Percentiles rank a stretch among this genome's conserved stretches.
Evolutionary conservation across 2,888 invertebrate genomes (phyloP).

Genomic region (Tetanocera ferruginea): DNA sequence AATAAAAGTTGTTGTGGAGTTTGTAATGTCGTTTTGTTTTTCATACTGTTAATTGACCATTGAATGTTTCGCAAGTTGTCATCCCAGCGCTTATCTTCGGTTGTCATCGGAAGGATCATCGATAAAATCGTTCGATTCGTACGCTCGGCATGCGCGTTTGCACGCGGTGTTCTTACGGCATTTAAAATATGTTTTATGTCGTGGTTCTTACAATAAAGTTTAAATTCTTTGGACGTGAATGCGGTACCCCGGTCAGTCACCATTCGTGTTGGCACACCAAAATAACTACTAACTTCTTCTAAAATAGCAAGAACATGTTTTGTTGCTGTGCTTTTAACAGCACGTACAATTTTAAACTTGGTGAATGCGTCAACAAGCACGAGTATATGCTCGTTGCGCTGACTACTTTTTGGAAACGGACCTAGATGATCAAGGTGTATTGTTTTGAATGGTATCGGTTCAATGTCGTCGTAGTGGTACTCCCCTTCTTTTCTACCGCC

Average conservation of each 20-base stretch:
- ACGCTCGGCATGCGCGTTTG: neutral
- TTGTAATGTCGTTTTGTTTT: neutral
- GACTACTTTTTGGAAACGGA: neutral
- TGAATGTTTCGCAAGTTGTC: neutral
- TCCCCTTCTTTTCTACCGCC: slow-evolving; percentile 26
- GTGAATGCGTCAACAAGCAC: too few species aligned
- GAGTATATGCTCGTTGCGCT: too few species aligned
- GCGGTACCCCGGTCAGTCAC: neutral
- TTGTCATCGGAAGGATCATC: neutral
- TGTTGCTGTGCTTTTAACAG: too few species aligned
- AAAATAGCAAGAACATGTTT: slow-evolving; percentile 30
- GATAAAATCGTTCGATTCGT: neutral
- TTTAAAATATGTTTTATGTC: neutral
- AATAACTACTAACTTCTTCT: slow-evolving; percentile 34
- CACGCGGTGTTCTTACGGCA: neutral
- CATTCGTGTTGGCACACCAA: slow-evolving; percentile 46
- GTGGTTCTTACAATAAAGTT: neutral
- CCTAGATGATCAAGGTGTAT: too few species aligned
- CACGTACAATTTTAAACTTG: too few species aligned
- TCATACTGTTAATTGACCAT: neutral
- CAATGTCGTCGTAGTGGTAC: slow-evolving; percentile 25
- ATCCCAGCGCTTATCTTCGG: neutral
- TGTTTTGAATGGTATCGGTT: slow-evolving; percentile 4
- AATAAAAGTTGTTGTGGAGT: neutral
- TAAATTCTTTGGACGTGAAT: neutral